Evolutionary conservation across 2,113 vertebrate species (phyloP), one percentile per base, ranked within the genome.

Genomic region (Aptenodytes patagonicus): DNA sequence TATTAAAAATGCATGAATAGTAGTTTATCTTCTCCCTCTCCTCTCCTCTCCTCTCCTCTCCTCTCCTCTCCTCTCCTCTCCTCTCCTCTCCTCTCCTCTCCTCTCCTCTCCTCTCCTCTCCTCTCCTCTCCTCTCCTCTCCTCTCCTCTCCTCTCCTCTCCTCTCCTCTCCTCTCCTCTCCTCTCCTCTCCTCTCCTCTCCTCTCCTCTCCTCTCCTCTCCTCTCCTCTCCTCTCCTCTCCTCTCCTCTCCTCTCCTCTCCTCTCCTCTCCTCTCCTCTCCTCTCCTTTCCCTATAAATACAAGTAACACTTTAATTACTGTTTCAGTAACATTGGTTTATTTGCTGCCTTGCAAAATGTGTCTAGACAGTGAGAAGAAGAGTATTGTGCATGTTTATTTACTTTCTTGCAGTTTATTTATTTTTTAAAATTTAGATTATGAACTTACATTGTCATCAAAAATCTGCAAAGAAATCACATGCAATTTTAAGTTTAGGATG

Each of bases 181-280:
- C 3, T 36, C 4, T 8, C 8, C 13, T 46, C 15, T 5, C 9
- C 32, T 28, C 28, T 26, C 6, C 10, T 54, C 2, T 55, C 19
- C 3, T 32, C 4, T 8, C 8, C 13, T 31, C 15, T 7, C 9
- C 5, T 25, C 42, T 55, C 19, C 13, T 9, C 28, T 11, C 3
- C 3, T 36, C 4, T 8, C 38, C 5, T 25, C 42, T 55, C 19
- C 13, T 9, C 28, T 11, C 3, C 3, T 36, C 4, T 8, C 8
- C 13, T 46, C 15, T 5, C 9, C 32, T 28, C 28, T 26, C 6
- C 10, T 54, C 2, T 55, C 19, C 8, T 11, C 28, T 11, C 3
- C 2, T n/a, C 4, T 10, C 8, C 12, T 46, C 15, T 5, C 9
- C 32, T 32, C 25, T 26, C 6, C 10, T 52, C n/a, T 36, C 13